Evolutionary conservation across 2,888 invertebrate species (phyloP).

Genomic region (Chymomyza caudatula): DNA sequence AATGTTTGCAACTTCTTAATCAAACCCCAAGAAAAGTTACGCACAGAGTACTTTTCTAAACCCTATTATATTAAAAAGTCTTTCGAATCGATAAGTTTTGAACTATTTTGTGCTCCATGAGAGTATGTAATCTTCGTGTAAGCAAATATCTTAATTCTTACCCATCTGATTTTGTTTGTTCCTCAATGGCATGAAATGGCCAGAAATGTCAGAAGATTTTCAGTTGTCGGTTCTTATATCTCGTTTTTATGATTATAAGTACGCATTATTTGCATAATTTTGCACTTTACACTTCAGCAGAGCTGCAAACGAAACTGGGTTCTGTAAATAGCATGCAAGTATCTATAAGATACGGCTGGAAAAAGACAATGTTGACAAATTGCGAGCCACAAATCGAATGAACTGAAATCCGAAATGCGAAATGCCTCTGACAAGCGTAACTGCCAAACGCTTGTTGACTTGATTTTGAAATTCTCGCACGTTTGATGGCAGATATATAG

Average conservation of each 20-base stretch:
- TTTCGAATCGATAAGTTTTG: no score
- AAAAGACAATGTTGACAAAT: conserved; percentile 1
- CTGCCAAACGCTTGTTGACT: conserved; percentile 20
- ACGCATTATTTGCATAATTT: conserved; percentile 54
- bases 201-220: neutral
- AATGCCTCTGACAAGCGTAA: conserved; percentile 15
- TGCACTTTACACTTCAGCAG: conserved; percentile 44
- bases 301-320: conserved; percentile 16
- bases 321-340: conserved; percentile 16
- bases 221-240: neutral
- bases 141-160: neutral
- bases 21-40: no score
- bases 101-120: neutral
- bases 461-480: conserved; percentile 60
- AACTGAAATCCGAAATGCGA: neutral
- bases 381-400: conserved; percentile 2
- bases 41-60: no score
- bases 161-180: neutral
- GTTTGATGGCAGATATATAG: conserved; percentile 34
- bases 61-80: no score
- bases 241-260: conserved; percentile 21
- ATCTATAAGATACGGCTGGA: conserved; percentile 38
- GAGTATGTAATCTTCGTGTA: neutral
- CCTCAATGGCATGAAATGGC: neutral
- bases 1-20: no score